A percentile compares a stretch with the other conserved stretches of the same genome.
Conservation (phyloP, 2,797 vertebrate species). For the Sebastes kiyomatsui region DNA sequence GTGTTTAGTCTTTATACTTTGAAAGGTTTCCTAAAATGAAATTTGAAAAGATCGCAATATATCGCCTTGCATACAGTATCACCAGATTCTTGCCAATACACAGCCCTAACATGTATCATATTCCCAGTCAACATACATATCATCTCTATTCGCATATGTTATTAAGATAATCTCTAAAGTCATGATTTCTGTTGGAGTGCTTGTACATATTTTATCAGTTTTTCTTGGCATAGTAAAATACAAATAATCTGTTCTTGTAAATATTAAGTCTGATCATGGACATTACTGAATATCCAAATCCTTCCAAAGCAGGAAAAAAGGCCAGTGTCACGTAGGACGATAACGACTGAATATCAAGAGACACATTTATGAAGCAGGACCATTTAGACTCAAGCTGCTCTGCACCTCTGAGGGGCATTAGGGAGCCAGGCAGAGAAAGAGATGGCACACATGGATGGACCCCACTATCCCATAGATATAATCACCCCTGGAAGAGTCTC, state of each 20-base stretch:
- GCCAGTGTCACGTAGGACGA: background rate
- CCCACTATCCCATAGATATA: slow-evolving; percentile 72
- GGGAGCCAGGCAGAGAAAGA: slow-evolving; percentile 49
- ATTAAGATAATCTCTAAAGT: slow-evolving; percentile 17
- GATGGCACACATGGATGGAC: slow-evolving; percentile 66
- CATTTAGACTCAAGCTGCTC: background rate
- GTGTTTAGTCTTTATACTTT: no score
- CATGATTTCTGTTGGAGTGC: slow-evolving; percentile 10
- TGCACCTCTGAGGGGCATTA: slow-evolving; percentile 28
- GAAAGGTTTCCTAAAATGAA: no score
- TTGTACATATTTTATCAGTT: slow-evolving; percentile 24
- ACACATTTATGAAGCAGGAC: slow-evolving; percentile 22
- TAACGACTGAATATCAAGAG: background rate
- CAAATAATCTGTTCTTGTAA: slow-evolving; percentile 18
- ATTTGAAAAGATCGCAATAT: no score
- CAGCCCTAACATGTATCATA: background rate
- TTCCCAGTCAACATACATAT: background rate
- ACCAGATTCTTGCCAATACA: no score
- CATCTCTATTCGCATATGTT: background rate
- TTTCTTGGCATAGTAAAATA: slow-evolving; percentile 15
- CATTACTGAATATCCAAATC: slow-evolving; percentile 9
- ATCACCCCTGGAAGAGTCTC: slow-evolving; percentile 72
- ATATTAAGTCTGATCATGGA: slow-evolving; percentile 18
- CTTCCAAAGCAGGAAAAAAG: background rate
- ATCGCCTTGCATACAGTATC: no score